Base-by-base conservation (phyloP, 2,888 invertebrate species). In the Empis stercorea region DNA sequence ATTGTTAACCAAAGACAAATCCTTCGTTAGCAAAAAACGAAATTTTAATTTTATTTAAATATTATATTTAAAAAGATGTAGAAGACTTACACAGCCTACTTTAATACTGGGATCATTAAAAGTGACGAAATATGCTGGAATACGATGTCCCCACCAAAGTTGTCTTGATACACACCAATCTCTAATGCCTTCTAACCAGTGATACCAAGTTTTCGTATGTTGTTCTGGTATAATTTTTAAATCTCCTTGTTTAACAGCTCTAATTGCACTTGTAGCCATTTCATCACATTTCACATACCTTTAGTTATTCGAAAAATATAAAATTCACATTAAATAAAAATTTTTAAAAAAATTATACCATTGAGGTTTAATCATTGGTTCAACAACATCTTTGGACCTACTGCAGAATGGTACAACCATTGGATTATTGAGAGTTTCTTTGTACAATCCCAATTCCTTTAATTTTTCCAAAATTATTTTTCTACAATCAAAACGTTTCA, bases 151-250 rank as follows among this genome's bases (percentile, higher is more conserved):
- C 99, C 99, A 99, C 99, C 99, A 99, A 47, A 99, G 74, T 68
- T 99, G 99, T 2, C 91, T 76, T 1, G 96, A 97, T 49, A 99
- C 89, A 70, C 99, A 99, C 99, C 99, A 99, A 69, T 99, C 97
- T 5, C 94, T 75, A 55, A 94, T 93, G 61, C 89, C 89, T 61
- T 87, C 87, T 79, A 99, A 84, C 97, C 97, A 99, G 61, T 84
- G 80, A 67, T 80, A 84, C 99, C 99, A 99, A 30, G 81, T 89
- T 71, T 89, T 92, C 55, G 84, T 83, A 68, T 94, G 93, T 45
- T 80, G 78, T 53, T 89, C 88, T 0, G 99, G 99, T 47, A 93
- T 80, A 47, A 99, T 86, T 69, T 84, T 84, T 49, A 99, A 72
- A 51, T 84, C 81, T 13, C 91, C 92, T 1, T 72, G 75, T 57